Base-by-base conservation (phyloP, 2,888 invertebrate species). In the Metalampra italica region DNA sequence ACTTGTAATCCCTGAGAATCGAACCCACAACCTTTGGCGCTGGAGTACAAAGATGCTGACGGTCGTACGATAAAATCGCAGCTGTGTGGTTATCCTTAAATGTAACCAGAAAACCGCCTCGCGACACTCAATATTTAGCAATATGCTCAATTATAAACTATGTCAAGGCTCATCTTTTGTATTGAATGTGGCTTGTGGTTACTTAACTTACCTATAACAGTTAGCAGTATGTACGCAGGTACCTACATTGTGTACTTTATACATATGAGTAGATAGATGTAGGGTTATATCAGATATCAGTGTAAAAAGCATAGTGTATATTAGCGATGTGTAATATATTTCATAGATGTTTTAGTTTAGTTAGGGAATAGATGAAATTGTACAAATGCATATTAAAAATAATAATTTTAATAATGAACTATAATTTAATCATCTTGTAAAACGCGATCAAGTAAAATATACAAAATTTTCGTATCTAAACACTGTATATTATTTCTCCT, bases 391-490 rank as follows among this genome's bases (percentile, higher is more conserved):
- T 87, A 82, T 83, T 78, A 79, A 72, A 72, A 70, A 71, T 77
- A 80, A 77, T 83, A 85, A 84, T 80, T 84, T 86, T 82, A 78
- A 71, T 78, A 82, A 73, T 79, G 68, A 82, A 79, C 71, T 81
- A 76, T 84, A 84, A 87, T 79, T 86, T 85, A 87, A 85, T 87
- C 85, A 80, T 82, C 83, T 80, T 88, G 82, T 88, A 88, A 89
- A 88, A 88, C 83, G 83, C 87, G 82, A 87, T 85, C 81, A 84
- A 86, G 75, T 86, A 82, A 86, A 86, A 84, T 88, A 89, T 87
- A 88, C 86, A 88, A 46, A n/a, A 80, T 80, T 88, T 89, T 89
- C 82, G 73, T 88, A 82, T 77, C 73, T 78, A 50, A 29, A 39
- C 8, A n/a, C 14, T 87, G 71, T 62, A 59, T 66, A 69, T 59